Percentiles rank a stretch among this genome's conserved stretches.
Evolutionary conservation across 2,797 vertebrate species (phyloP).

Genomic region (Rhinophrynus dorsalis): DNA sequence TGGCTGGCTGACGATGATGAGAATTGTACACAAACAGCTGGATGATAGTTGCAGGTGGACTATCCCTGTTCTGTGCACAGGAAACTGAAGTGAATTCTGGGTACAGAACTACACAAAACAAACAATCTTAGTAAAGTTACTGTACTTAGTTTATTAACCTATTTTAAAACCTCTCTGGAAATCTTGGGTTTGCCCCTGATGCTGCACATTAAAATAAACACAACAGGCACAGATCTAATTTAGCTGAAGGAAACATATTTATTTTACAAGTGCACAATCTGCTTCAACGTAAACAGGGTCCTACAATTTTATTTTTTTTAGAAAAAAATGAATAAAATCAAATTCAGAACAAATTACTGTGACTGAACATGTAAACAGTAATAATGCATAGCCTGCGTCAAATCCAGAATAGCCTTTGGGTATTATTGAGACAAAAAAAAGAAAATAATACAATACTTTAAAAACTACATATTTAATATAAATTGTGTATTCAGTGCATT

Average conservation of each 20-base stretch:
- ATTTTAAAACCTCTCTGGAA: too few species aligned
- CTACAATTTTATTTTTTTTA: too few species aligned
- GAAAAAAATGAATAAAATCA: conserved; percentile 34
- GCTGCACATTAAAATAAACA: not conserved
- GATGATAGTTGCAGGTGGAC: too few species aligned
- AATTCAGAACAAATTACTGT: conserved; percentile 24
- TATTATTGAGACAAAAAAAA: not conserved
- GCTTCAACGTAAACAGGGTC: conserved; percentile 45
- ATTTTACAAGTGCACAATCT: conserved; percentile 50
- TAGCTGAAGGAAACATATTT: conserved; percentile 46
- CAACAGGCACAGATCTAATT: not conserved
- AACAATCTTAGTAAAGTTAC: too few species aligned
- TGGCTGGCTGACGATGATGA: too few species aligned
- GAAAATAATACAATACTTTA: conserved; percentile 20
- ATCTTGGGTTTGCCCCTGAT: too few species aligned
- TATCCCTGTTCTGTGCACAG: too few species aligned
- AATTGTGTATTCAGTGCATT: conserved; percentile 98
- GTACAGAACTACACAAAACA: too few species aligned
- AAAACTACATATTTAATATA: conserved; percentile 94
- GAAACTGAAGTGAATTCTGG: too few species aligned
- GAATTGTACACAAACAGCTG: too few species aligned
- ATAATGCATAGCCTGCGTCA: conserved; percentile 45
- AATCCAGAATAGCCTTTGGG: conserved; percentile 15
- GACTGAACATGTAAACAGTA: conserved; percentile 40
- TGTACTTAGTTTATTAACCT: too few species aligned